A percentile compares a stretch with the other conserved stretches of the same genome.
These are phyloP conservation scores for Idaea aversata DNA, from an alignment of 2,888 invertebrate genomes.

Conservation along the genomic window DNA sequence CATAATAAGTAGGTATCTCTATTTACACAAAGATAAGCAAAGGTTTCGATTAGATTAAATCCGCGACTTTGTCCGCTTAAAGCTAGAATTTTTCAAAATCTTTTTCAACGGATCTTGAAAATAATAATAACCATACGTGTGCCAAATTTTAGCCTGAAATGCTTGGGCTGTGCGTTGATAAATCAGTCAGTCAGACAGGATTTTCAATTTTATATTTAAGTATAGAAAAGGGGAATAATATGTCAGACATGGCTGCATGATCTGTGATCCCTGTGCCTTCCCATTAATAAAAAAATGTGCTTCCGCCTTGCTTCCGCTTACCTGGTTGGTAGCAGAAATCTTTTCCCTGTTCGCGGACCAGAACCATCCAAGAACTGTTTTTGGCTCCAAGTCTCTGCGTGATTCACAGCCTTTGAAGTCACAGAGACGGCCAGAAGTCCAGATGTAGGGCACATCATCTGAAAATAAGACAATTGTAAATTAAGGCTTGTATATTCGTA, in stretches of 20 bases:
- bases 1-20: neutral
- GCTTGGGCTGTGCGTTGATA: too few relatives aligned
- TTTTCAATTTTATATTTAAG: too few relatives aligned
- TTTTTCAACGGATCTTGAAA: too few relatives aligned
- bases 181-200: too few relatives aligned
- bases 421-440: conserved; percentile 95
- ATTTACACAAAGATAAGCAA: neutral
- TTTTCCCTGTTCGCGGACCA: conserved; percentile 95
- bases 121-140: too few relatives aligned
- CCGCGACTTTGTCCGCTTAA: too few relatives aligned
- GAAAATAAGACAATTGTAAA: conserved; percentile 32
- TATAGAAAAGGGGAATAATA: too few relatives aligned
- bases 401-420: conserved; percentile 96
- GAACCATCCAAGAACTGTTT: conserved; percentile 93
- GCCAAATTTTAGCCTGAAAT: too few relatives aligned
- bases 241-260: neutral
- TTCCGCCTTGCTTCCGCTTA: conserved; percentile 33
- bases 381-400: conserved; percentile 91
- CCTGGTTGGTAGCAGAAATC: conserved; percentile 90
- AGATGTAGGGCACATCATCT: conserved; percentile 95
- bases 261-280: neutral
- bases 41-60: too few relatives aligned
- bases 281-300: conserved; percentile 1
- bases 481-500: neutral
- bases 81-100: too few relatives aligned